phyloP scores from a whole-genome alignment of 1,140 invertebrate genomes.

The Tribolium castaneum region DNA sequence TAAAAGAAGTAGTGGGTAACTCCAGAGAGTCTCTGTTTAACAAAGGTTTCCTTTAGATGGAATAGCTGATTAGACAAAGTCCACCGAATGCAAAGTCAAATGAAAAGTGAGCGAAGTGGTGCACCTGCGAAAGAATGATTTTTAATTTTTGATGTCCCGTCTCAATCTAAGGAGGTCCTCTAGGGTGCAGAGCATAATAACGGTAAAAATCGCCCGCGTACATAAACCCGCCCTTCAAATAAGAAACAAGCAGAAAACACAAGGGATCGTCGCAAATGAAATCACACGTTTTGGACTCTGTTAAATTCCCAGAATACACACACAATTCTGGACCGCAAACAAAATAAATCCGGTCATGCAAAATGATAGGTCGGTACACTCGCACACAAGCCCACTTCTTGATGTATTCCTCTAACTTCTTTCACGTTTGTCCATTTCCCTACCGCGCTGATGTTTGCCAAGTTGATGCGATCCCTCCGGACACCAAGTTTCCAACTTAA shows the following conservation, averaged over 20 bases:
- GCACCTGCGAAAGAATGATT: conserved; percentile 20
- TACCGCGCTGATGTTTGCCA: conserved; percentile 58
- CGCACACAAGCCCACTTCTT: conserved; percentile 36
- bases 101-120: conserved; percentile 20
- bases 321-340: conserved; percentile 51
- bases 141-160: conserved; percentile 19
- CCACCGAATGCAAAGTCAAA: conserved; percentile 25
- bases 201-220: conserved; percentile 35
- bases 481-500: conserved; percentile 56
- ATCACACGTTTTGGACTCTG: conserved; percentile 51
- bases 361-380: conserved; percentile 56
- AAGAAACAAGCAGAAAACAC: conserved; percentile 50
- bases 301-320: conserved; percentile 33
- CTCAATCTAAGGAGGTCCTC: conserved; percentile 25
- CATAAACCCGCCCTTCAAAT: conserved; percentile 27
- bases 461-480: conserved; percentile 58
- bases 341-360: conserved; percentile 59
- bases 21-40: neutral
- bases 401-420: conserved; percentile 50
- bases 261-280: conserved; percentile 52
- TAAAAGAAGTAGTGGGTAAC: neutral
- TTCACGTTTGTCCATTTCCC: conserved; percentile 56
- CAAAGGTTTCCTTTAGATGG: neutral
- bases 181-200: conserved; percentile 40
- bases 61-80: conserved; percentile 18